Evolutionary conservation across 35 echinoderm and acorn worm species (phyloP), one percentile per base, ranked within the genome.

Genomic region (Hemicentrotus pulcherrimus): DNA sequence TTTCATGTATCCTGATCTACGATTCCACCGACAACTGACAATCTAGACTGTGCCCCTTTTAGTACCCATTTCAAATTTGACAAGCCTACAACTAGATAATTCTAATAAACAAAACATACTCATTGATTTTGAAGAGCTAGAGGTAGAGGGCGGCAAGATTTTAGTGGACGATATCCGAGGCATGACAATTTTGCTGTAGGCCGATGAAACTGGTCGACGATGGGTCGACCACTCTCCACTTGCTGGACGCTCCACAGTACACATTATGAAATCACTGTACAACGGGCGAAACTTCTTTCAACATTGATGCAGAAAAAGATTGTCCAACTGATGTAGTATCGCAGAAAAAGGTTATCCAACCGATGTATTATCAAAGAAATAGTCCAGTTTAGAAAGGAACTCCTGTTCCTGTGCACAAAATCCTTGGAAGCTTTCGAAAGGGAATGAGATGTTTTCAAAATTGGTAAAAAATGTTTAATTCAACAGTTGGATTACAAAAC

Each of bases 151-250:
- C 12, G 91, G 91, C 91, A 93, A 22, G 91, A 93, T 93, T 93
- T 93, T 93, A 14, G 91, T 46, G 15, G 91, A 50, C 22, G 91
- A 93, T 11, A 93, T 48, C 9, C 91, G 91, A 4, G 91, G 91
- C 48, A 58, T 93, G 91, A 93, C 48, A 46, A 93, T 93, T 31
- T 93, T 93, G 48, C 91, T 93, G 91, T 93, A 93, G 30, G 91
- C 46, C 1, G 45, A 28, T 9, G 46, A 93, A 13, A 58, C 48
- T 0, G 46, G 91, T 13, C 48, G 91, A 31, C 48, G 91, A 15
- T 47, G 91, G 10, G 91, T 46, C 30, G 91, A 93, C 91, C 91
- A 93, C 46, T 93, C 91, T 28, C 91, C 91, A 28, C 91, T 58
- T 50, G 91, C 48, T 93, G 91, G 91, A 9, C 48, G 91, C 30